Base-by-base conservation (phyloP, 2,888 invertebrate genomes). In the Malthinus seriepunctatus region DNA sequence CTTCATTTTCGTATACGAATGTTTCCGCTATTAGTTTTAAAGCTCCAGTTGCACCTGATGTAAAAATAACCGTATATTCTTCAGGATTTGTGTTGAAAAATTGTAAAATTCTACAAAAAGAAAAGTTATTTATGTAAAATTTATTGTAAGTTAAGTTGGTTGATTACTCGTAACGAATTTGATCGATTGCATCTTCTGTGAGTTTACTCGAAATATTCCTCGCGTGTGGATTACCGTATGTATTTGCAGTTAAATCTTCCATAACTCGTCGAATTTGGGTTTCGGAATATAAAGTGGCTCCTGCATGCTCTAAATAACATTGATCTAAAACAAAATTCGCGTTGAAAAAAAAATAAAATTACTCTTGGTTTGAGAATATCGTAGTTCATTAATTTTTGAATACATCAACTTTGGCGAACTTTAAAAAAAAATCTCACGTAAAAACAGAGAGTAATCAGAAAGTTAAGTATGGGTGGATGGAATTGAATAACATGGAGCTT, bases 221-320 rank as follows among this genome's bases (percentile, higher is more conserved):
- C 8, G 88, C 87, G 79, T 98, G 97, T 8, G 97, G 97, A 82
- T 97, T 98, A 69, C 91, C 90, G 72, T 92, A 93, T 3, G 94
- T 76, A 77, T 88, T 88, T n/a, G 77, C 79, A 42, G 83, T 78
- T 31, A 96, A 80, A 71, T 93, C 88, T 47, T 85, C 76, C 54
- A 83, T 80, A 9, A 88, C 80, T 35, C 82, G 78, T 60, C 85
- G 79, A 23, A 96, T 82, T 78, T 95, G 90, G 66, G 82, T 83
- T 73, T 88, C 84, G 4, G 93, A 87, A 75, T 93, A 95, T 48
- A 95, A 78, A 6, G 92, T 88, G 8, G 95, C 84, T 7, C 95
- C 96, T 35, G 92, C 91, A 84, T 95, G 93, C 77, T 97, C 97
- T 71, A 97, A 81, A 77, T 95, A 97, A 70, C 85, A 87, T 70